These are phyloP conservation scores for Chymomyza fuscimana DNA, from an alignment of 2,888 invertebrate genomes.

Conservation along the genomic window DNA sequence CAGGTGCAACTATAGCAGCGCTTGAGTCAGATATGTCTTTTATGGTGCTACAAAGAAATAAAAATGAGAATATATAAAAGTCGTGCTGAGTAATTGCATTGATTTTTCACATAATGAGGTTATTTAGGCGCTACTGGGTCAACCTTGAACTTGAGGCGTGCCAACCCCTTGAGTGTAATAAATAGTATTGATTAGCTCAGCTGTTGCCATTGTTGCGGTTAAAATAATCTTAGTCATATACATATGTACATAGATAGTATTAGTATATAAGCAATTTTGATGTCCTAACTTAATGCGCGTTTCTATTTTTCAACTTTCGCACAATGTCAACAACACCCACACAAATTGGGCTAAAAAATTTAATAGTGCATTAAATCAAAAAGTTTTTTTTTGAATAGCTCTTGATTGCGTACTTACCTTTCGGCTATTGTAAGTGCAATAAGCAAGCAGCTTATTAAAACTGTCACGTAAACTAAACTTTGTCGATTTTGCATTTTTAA, in stretches of 20 bases:
- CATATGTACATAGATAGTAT: no score
- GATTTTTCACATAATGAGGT: slow-evolving; percentile 18
- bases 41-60: slow-evolving; percentile 28
- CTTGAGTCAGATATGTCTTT: slow-evolving; percentile 42
- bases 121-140: slow-evolving; percentile 20
- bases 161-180: background rate
- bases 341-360: background rate
- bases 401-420: background rate
- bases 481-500: slow-evolving; percentile 15
- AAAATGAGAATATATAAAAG: slow-evolving; percentile 9
- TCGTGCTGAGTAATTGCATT: slow-evolving; percentile 17
- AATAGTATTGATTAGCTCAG: background rate
- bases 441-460: slow-evolving; percentile 2
- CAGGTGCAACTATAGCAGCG: slow-evolving; percentile 28
- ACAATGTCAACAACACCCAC: slow-evolving; percentile 6
- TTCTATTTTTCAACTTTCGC: background rate
- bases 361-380: no score
- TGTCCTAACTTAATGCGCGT: background rate
- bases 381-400: background rate
- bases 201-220: slow-evolving; percentile 11
- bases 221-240: slow-evolving; percentile 12
- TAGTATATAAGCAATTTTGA: background rate
- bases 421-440: background rate
- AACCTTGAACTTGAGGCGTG: slow-evolving; percentile 63
- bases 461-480: slow-evolving; percentile 18